These are phyloP conservation scores for Oscheius sp. DNA, from an alignment of 2,888 invertebrate species.

Conservation along the genomic window DNA sequence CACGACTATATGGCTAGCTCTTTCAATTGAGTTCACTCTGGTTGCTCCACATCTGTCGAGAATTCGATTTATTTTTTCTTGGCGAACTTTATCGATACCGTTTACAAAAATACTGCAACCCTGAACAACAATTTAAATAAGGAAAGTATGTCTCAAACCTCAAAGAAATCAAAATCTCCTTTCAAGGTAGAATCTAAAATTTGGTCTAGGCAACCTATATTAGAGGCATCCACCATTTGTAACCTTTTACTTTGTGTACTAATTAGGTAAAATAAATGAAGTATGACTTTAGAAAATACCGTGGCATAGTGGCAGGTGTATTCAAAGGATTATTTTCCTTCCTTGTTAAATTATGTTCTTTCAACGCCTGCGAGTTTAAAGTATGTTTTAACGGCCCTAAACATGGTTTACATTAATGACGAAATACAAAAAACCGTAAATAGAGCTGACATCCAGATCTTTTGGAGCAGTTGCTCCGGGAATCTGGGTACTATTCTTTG, in stretches of 20 bases:
- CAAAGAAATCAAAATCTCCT: conserved; percentile 44
- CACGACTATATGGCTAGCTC: conserved; percentile 54
- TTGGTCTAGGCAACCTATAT: not conserved
- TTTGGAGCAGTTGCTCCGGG: conserved; percentile 15
- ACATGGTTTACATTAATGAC: not conserved
- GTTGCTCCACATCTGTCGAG: conserved; percentile 53
- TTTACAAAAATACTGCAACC: conserved; percentile 36
- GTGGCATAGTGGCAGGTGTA: not conserved
- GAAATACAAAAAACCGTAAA: conserved; percentile 13
- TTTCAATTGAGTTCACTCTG: conserved; percentile 41
- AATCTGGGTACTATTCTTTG: conserved; percentile 23
- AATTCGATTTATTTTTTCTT: conserved; percentile 42
- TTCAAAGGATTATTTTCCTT: not conserved
- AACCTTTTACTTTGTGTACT: conserved; percentile 20
- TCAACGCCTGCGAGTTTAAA: not conserved
- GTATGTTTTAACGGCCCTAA: conserved; percentile 11
- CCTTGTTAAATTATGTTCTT: conserved; percentile 7
- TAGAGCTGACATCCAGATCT: conserved; percentile 35
- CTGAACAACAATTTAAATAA: not conserved
- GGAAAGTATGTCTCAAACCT: conserved; percentile 26
- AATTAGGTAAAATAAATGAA: not conserved
- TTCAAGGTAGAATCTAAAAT: conserved; percentile 1
- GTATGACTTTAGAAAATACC: not conserved
- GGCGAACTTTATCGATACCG: conserved; percentile 25
- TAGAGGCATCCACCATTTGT: no score